Evolutionary conservation across 2,113 vertebrate species (phyloP).

Genomic region (Gyps fulvus): DNA sequence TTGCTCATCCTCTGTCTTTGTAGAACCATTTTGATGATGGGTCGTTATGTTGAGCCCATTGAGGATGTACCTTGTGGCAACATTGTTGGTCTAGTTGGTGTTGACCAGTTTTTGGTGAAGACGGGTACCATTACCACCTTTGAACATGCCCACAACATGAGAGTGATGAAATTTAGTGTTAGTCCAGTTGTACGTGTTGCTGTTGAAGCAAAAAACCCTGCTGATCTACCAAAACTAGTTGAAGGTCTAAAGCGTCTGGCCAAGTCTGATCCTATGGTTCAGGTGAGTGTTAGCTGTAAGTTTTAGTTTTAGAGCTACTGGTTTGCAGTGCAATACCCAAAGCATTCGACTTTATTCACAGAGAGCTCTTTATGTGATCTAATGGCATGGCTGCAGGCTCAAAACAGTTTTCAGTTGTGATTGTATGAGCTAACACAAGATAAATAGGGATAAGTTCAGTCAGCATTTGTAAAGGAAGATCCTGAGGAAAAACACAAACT

Average conservation of each 20-base stretch:
- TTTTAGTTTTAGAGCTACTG: not conserved
- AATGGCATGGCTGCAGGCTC: not conserved
- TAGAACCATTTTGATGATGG: conserved; percentile 76
- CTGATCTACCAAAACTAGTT: conserved; percentile 71
- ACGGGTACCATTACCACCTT: conserved; percentile 66
- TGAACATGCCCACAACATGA: conserved; percentile 69
- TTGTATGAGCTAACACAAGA: not conserved
- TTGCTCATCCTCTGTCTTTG: not conserved
- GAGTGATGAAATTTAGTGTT: conserved; percentile 71
- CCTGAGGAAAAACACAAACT: not conserved
- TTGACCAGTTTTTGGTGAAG: conserved; percentile 73
- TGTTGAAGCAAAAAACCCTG: conserved; percentile 70
- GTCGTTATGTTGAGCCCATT: conserved; percentile 69
- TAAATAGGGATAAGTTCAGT: not conserved
- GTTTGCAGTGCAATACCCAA: not conserved
- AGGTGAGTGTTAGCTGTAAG: conserved; percentile 26
- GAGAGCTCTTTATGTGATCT: not conserved
- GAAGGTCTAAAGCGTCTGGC: conserved; percentile 71
- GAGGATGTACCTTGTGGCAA: conserved; percentile 74
- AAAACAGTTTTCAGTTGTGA: not conserved
- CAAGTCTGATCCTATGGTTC: conserved; percentile 73
- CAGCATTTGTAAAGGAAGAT: not conserved
- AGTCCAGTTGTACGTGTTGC: conserved; percentile 67
- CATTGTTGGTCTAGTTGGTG: conserved; percentile 69
- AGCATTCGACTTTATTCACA: not conserved